Evolutionary conservation across 2,113 vertebrate genomes (phyloP).

Genomic region (Vidua chalybeata): DNA sequence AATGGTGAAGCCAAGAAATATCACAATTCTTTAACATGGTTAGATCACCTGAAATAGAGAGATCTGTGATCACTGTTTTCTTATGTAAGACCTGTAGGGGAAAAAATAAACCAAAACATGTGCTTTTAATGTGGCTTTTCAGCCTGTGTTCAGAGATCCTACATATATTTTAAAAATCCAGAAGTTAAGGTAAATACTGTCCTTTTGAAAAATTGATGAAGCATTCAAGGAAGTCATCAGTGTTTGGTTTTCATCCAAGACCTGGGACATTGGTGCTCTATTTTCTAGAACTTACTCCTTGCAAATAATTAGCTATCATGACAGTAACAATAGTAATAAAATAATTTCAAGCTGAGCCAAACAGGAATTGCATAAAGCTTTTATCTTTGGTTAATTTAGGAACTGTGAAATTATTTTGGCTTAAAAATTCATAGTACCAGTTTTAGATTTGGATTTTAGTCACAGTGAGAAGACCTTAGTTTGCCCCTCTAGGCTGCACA

Average conservation of each 20-base stretch:
- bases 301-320: background rate
- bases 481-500: background rate
- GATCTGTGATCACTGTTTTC: background rate
- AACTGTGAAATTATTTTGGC: background rate
- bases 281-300: background rate
- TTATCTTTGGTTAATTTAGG: background rate
- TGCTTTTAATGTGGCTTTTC: background rate
- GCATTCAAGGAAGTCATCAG: background rate
- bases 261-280: background rate
- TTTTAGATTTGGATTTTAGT: background rate
- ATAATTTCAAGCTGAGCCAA: background rate
- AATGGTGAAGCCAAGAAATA: background rate
- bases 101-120: background rate
- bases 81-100: background rate
- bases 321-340: background rate
- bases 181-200: background rate
- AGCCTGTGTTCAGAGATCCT: background rate
- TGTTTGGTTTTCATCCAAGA: background rate
- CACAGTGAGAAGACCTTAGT: background rate
- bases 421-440: background rate
- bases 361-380: background rate
- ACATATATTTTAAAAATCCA: background rate
- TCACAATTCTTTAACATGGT: background rate
- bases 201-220: background rate
- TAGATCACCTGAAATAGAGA: background rate